phyloP scores from a whole-genome alignment of 2,797 vertebrate genomes.

The Etheostoma nigrum region DNA sequence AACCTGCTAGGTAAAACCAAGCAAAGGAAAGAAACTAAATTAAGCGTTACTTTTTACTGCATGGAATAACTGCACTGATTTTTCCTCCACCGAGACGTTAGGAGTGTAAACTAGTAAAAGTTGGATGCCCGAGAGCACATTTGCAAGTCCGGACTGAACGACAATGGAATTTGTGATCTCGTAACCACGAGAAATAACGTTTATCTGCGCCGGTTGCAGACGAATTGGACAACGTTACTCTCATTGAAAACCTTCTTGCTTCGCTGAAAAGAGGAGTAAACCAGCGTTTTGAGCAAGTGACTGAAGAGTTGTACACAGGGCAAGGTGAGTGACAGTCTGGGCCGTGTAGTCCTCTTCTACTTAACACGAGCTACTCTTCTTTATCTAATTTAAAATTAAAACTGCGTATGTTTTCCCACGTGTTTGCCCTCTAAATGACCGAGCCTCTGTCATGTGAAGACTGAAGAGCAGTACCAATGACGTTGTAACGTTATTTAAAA shows the following conservation, averaged over 20 bases:
- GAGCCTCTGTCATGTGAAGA: not conserved
- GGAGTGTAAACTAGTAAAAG: slow-evolving; percentile 28
- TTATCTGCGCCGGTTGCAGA: slow-evolving; percentile 14
- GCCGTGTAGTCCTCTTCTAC: not conserved
- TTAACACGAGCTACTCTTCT: no score
- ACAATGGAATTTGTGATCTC: slow-evolving; percentile 42
- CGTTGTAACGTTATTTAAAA: no score
- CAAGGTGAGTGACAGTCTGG: slow-evolving; percentile 53
- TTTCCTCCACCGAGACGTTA: not conserved
- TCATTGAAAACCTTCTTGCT: slow-evolving; percentile 5
- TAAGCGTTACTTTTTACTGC: not conserved
- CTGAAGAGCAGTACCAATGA: no score
- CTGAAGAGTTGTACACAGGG: not conserved
- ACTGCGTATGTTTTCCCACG: not conserved
- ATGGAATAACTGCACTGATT: not conserved
- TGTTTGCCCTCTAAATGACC: not conserved
- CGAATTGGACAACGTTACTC: slow-evolving; percentile 11
- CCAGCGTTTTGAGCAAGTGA: slow-evolving; percentile 4
- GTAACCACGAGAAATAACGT: slow-evolving; percentile 34
- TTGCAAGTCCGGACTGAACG: slow-evolving; percentile 43
- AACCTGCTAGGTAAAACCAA: slow-evolving; percentile 7
- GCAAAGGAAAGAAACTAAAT: not conserved
- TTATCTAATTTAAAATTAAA: not conserved
- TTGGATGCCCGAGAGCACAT: slow-evolving; percentile 20
- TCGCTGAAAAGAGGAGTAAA: slow-evolving; percentile 13